Evolutionary conservation across 2,113 vertebrate genomes (phyloP).

Genomic region (Gasterosteus aculeatus): DNA sequence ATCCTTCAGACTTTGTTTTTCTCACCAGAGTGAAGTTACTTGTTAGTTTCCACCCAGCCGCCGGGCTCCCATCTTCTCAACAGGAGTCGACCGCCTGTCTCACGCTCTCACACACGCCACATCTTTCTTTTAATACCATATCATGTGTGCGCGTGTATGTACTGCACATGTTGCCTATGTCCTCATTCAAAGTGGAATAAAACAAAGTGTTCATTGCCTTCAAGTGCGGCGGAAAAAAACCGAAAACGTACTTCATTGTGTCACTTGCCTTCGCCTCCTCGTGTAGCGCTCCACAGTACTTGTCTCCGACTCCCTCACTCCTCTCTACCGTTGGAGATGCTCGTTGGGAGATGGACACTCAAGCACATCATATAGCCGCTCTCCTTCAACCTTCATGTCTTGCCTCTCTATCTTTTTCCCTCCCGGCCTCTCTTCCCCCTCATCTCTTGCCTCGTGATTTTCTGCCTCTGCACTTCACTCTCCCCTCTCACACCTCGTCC

Average conservation of each 20-base stretch:
- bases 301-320: constrained; percentile 26
- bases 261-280: constrained; percentile 37
- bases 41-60: constrained; percentile 46
- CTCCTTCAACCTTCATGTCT: constrained; percentile 27
- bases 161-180: constrained; percentile 22
- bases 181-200: constrained; percentile 39
- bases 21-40: constrained; percentile 46
- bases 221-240: constrained; percentile 42
- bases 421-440: background rate
- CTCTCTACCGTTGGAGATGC: constrained; percentile 45
- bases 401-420: background rate
- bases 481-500: background rate
- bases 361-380: constrained; percentile 15
- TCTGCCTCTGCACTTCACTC: constrained; percentile 10
- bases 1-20: constrained; percentile 7
- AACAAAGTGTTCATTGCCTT: constrained; percentile 46
- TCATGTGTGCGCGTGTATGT: constrained; percentile 12
- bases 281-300: background rate
- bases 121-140: constrained; percentile 19
- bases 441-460: constrained; percentile 1
- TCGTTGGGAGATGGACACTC: constrained; percentile 47
- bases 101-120: constrained; percentile 13
- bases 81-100: constrained; percentile 37
- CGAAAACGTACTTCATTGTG: constrained; percentile 22
- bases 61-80: constrained; percentile 34